Evolutionary conservation across 2,113 vertebrate species (phyloP).

Genomic region (Scolopax mira): DNA sequence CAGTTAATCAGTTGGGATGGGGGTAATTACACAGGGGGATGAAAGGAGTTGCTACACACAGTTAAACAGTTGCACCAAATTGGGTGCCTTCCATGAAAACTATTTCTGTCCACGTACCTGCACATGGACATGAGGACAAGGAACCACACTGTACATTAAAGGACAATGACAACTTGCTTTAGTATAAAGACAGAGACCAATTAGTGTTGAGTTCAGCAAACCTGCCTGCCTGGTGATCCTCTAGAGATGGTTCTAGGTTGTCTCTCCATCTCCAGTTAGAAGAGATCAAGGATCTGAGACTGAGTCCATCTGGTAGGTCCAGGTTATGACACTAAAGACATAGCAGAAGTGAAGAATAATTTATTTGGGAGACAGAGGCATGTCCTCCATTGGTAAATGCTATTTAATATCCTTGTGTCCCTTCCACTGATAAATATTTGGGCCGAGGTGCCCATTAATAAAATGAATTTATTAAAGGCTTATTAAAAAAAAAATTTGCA

Average conservation of each 20-base stretch:
- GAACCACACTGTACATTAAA: not conserved
- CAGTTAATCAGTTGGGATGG: not conserved
- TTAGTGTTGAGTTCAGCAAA: not conserved
- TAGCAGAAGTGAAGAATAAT: not conserved
- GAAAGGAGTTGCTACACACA: not conserved
- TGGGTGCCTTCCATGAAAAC: not conserved
- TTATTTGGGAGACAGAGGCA: not conserved
- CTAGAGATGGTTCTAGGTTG: not conserved
- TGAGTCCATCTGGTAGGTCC: not conserved
- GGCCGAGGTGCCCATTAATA: not conserved
- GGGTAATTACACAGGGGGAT: not conserved
- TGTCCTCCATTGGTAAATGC: not conserved
- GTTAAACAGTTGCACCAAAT: not conserved
- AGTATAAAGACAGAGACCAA: not conserved
- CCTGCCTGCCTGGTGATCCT: not conserved
- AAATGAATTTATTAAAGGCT: not conserved
- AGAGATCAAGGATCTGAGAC: not conserved
- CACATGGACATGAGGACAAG: not conserved
- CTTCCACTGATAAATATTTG: not conserved
- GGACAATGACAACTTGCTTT: not conserved
- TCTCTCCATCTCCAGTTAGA: not conserved
- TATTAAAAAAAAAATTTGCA: not conserved
- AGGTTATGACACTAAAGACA: not conserved
- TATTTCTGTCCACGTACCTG: accelerated
- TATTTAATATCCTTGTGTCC: not conserved